These are phyloP conservation scores for Platygyra sinensis DNA, from an alignment of 64 coral and sea anemone species.

Conservation along the genomic window DNA sequence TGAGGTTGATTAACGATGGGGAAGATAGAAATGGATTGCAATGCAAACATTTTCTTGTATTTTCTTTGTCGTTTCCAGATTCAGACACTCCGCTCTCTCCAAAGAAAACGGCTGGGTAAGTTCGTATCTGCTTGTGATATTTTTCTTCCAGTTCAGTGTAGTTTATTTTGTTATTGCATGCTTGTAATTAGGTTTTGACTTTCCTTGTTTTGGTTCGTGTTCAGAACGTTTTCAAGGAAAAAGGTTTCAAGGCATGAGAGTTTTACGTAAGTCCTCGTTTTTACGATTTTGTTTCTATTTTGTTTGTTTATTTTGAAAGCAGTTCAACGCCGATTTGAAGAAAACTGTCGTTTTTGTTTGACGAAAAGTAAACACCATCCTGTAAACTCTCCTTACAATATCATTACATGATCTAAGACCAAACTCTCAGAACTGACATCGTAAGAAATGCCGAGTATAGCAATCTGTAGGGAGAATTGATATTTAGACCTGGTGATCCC, in stretches of 20 bases:
- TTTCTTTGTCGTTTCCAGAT: constrained; percentile 5
- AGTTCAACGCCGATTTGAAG: too few relatives aligned
- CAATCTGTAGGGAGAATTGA: too few relatives aligned
- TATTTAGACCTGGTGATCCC: too few relatives aligned
- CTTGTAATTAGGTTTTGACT: not conserved
- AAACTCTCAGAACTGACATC: too few relatives aligned
- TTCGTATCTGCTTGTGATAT: not conserved
- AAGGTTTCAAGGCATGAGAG: constrained; percentile 53
- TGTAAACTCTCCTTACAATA: too few relatives aligned
- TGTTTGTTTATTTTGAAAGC: not conserved
- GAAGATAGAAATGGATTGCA: too few relatives aligned
- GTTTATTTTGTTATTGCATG: not conserved
- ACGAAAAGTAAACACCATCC: too few relatives aligned
- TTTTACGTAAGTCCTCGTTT: constrained; percentile 61
- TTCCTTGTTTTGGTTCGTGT: constrained; percentile 45
- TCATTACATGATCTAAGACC: too few relatives aligned
- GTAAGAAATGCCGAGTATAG: too few relatives aligned
- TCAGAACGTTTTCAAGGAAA: constrained; percentile 68
- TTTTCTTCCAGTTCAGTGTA: not conserved
- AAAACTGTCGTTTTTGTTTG: too few relatives aligned
- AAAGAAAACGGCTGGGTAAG: constrained; percentile 43
- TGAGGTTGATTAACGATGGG: too few relatives aligned
- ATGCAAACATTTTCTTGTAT: not conserved
- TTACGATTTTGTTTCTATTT: not conserved
- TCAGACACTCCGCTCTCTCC: constrained; percentile 11